Evolutionary conservation across 2,113 vertebrate species (phyloP), one percentile per base, ranked within the genome.

Genomic region (Arothron firmamentum): DNA sequence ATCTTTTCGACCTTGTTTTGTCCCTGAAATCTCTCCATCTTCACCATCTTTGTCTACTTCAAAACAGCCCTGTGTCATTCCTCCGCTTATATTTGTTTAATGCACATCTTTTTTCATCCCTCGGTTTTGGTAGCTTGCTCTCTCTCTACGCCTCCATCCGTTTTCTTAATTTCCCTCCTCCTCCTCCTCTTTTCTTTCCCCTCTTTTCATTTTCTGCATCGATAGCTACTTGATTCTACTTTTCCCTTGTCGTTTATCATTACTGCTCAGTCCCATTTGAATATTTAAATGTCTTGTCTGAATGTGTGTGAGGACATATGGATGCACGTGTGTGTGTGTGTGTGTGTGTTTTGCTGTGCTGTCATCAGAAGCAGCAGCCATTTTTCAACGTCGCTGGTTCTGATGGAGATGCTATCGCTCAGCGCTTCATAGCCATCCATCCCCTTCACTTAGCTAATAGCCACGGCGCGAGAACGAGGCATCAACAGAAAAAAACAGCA

Each of bases 171-270:
- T 78, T 64, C 58, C 67, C 59, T 56, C 67, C 62, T 65, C 72
- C 62, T 63, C 59, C 54, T 51, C 51, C 42, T 57, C 53, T 17
- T 70, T 72, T 78, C 67, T 81, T 68, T 72, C 78, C 83, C 79
- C 76, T 87, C 79, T 87, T 90, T 91, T 91, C 89, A 91, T 92
- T 91, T 92, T 91, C 89, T 90, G 90, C 90, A 90, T 89, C 88
- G 77, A 90, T 90, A 90, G 86, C 85, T 88, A 85, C 87, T 91
- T 90, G 89, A 91, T 90, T 90, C 88, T 85, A 82, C 85, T 87
- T 86, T 88, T 86, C 79, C 78, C 78, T 82, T 88, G 90, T 90
- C 89, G 86, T 92, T 90, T 89, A 90, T 92, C 90, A 92, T 92
- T 91, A 92, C 85, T 52, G 68, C 82, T 68, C 52, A 48, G 61